A percentile compares a stretch with the other conserved stretches of the same genome.
phyloP scores from a whole-genome alignment of 2,797 vertebrate genomes.

The Oceanodroma leucorhoa region DNA sequence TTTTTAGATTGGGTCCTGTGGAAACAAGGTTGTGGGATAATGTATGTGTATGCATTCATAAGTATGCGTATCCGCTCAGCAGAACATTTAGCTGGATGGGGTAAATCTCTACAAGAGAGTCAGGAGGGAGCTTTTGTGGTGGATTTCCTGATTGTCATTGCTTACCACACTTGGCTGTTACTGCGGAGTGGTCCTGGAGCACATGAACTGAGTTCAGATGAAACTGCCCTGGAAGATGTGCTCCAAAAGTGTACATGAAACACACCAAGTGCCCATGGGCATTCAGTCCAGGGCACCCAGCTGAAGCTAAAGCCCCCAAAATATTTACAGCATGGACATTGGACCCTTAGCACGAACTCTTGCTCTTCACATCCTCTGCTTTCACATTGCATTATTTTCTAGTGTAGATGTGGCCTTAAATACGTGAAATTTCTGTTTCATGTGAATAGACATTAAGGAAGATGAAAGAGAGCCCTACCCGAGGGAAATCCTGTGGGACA shows the following conservation, averaged over 20 bases:
- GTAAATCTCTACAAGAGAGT: neutral
- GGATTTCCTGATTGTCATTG: neutral
- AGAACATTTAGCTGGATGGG: neutral
- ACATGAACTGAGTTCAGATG: neutral
- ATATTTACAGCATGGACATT: neutral
- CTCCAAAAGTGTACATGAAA: neutral
- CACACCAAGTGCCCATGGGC: neutral
- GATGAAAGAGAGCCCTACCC: neutral
- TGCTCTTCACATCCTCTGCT: neutral
- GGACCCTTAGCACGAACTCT: rapidly evolving
- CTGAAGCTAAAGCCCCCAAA: neutral
- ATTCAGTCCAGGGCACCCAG: neutral
- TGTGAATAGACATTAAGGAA: neutral
- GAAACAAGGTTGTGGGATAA: neutral
- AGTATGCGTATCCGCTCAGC: neutral
- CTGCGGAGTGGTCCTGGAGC: neutral
- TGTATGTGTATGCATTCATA: neutral
- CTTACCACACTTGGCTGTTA: neutral
- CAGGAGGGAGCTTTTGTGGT: neutral
- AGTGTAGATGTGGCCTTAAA: neutral
- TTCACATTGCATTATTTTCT: neutral
- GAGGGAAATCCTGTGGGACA: neutral
- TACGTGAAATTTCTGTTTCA: neutral
- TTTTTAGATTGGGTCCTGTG: neutral
- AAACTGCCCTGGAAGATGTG: neutral